Evolutionary conservation across 53 echinoderm and acorn worm species (phyloP).

Genomic region (Astropecten irregularis): DNA sequence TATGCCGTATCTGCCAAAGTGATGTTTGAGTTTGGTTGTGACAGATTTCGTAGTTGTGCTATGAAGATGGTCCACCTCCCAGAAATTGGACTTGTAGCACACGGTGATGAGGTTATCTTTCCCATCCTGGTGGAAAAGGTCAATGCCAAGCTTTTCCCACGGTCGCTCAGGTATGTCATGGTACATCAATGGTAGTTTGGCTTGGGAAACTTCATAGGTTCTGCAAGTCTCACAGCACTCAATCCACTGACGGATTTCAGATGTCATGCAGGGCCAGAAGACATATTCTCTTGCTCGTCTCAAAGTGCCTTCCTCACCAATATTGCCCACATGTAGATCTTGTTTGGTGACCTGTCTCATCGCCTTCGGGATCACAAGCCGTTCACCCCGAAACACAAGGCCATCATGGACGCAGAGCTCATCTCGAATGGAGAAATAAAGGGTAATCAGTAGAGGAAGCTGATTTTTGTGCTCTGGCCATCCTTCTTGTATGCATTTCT

Average conservation of each 20-base stretch:
- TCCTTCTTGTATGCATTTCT: constrained; percentile 36
- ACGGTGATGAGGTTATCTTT: constrained; percentile 50
- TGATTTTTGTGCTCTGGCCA: constrained; percentile 61
- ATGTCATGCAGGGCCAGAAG: constrained; percentile 54
- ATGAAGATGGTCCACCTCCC: too few species aligned
- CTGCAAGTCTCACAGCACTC: constrained; percentile 57
- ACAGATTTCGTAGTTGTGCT: constrained; percentile 34
- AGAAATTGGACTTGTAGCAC: constrained; percentile 64
- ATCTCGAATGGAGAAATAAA: too few species aligned
- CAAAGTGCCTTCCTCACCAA: constrained; percentile 51
- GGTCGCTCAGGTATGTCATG: constrained; percentile 59
- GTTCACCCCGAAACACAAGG: constrained; percentile 55
- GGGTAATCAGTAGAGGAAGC: neutral
- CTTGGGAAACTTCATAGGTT: constrained; percentile 20
- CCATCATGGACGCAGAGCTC: constrained; percentile 50
- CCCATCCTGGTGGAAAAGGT: constrained; percentile 45
- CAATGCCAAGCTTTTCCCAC: constrained; percentile 67
- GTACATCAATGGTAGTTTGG: constrained; percentile 39
- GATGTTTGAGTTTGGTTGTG: constrained; percentile 46
- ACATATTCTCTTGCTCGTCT: constrained; percentile 62
- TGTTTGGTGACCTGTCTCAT: constrained; percentile 42
- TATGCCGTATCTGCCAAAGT: constrained; percentile 64
- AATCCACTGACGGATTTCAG: constrained; percentile 41
- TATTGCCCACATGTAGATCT: constrained; percentile 54
- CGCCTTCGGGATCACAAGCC: constrained; percentile 56